Evolutionary conservation across 2,797 vertebrate species (phyloP), one percentile per base, ranked within the genome.

Genomic region (Pangasius macronema): DNA sequence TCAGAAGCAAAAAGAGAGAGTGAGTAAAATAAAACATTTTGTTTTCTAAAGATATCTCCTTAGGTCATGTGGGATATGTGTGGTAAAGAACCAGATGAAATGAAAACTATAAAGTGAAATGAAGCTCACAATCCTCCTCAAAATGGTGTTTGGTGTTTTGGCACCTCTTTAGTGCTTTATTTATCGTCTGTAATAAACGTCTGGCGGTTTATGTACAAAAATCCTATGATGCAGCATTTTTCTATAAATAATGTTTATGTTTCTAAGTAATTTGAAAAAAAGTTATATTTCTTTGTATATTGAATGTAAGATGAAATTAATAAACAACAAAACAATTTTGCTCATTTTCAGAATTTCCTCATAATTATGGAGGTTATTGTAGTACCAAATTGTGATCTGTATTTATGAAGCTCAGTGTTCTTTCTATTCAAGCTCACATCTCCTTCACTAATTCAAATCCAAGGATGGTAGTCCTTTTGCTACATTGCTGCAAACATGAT

Each of bases 61-160:
- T 0, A 0, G 92, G 92, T 80, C 61, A 81, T 65, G 1, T 0
- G 0, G 86, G 70, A 93, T 92, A 92, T 88, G 90, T 86, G 7
- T 68, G 86, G 88, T 77, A 88, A 85, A 81, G 27, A 0, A 3
- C 72, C 18, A 91, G 79, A 87, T 91, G 85, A 0, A 0, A 80
- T 86, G 84, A 91, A 91, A 92, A 85, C 92, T 92, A 94, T 94
- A 91, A 91, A 85, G 83, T 89, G 85, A 90, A 88, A 72, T 88
- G 0, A 90, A 86, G 33, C 94, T 88, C 92, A 65, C 89, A 89
- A 92, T 94, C 92, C 94, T 70, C 0, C 30, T 18, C 7, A 0
- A 3, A 91, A 94, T 93, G 94, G 93, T 93, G 80, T 87, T 89
- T 90, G 84, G 75, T 92, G 90, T 94, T 93, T 94, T 91, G 88